These are phyloP conservation scores for Cyanoliseus patagonus DNA, from an alignment of 2,113 vertebrate species.

Conservation along the genomic window DNA sequence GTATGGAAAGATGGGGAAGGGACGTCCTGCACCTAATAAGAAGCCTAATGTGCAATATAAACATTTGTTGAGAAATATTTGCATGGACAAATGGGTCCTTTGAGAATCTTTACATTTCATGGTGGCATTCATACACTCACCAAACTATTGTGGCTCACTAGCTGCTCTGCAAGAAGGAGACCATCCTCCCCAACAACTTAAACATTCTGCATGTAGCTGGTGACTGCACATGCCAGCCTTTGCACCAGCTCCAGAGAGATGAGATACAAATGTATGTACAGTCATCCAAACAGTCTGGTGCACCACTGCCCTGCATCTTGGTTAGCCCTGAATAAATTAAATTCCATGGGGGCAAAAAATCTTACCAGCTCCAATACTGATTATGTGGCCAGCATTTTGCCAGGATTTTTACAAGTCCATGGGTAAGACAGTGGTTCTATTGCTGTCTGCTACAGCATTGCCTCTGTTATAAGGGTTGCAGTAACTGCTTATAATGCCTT, in stretches of 20 bases:
- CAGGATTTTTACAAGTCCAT: neutral
- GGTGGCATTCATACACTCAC: neutral
- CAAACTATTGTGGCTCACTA: neutral
- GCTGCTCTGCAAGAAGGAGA: neutral
- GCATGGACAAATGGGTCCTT: neutral
- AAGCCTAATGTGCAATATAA: neutral
- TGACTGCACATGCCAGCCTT: neutral
- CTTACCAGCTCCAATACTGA: neutral
- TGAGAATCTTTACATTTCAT: neutral
- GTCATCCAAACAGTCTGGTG: neutral
- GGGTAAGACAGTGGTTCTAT: neutral
- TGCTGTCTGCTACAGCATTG: neutral
- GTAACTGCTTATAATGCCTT: neutral
- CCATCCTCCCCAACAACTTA: neutral
- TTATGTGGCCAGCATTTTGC: neutral
- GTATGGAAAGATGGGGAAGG: neutral
- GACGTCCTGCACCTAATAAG: neutral
- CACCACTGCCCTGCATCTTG: neutral
- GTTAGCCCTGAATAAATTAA: neutral
- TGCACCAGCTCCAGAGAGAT: neutral
- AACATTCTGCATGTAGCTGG: neutral
- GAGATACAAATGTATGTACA: neutral
- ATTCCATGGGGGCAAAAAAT: neutral
- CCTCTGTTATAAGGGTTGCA: neutral
- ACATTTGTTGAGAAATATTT: neutral